These are phyloP conservation scores for Drosophila saltans DNA, from an alignment of 1,140 invertebrate genomes.

Conservation along the genomic window DNA sequence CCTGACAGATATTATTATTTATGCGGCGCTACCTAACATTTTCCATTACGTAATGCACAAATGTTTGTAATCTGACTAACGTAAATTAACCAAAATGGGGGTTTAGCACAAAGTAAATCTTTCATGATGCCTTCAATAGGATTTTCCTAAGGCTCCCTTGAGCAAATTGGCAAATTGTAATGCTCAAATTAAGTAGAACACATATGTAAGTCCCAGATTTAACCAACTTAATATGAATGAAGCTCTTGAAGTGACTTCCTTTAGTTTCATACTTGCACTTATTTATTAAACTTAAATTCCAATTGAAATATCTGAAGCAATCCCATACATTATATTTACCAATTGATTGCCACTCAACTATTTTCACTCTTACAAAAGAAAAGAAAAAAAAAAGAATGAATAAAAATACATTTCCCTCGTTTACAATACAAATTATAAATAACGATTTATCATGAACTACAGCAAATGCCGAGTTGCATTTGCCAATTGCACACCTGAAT, in stretches of 20 bases:
- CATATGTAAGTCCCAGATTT: not conserved
- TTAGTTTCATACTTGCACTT: not conserved
- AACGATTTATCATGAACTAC: constrained; percentile 75
- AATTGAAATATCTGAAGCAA: not conserved
- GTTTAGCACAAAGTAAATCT: too few species aligned
- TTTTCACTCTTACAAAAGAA: constrained; percentile 27
- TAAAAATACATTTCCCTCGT: constrained; percentile 44
- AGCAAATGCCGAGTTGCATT: constrained; percentile 56
- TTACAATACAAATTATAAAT: constrained; percentile 79
- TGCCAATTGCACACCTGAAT: constrained; percentile 77
- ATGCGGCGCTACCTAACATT: constrained; percentile 28
- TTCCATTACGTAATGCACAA: not conserved
- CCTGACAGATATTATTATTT: constrained; percentile 75
- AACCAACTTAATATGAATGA: not conserved
- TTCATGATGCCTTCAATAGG: not conserved
- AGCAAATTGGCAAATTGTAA: not conserved
- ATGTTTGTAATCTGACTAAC: not conserved
- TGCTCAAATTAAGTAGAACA: too few species aligned
- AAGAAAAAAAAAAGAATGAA: too few species aligned
- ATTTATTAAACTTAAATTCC: not conserved
- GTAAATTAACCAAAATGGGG: constrained; percentile 1
- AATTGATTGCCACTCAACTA: constrained; percentile 48
- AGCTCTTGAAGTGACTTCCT: not conserved
- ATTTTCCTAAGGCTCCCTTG: not conserved
- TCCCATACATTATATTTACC: constrained; percentile 2